A percentile compares a stretch with the other conserved stretches of the same genome.
phyloP scores from a whole-genome alignment of 2,888 invertebrate genomes.

The Merodon equestris region DNA sequence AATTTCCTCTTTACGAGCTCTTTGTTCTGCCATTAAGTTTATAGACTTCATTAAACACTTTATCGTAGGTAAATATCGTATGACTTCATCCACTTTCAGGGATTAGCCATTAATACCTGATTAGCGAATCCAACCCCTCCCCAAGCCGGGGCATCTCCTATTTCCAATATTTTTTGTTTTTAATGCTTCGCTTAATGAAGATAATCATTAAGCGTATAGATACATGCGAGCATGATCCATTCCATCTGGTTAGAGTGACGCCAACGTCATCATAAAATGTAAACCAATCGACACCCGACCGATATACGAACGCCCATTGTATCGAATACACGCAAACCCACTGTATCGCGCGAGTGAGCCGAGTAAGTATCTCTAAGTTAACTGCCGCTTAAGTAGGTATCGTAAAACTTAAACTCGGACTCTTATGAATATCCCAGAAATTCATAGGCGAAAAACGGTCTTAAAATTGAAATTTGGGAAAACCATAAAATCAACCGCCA shows the following conservation, averaged over 20 bases:
- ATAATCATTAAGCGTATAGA: constrained; percentile 30
- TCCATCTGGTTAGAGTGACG: constrained; percentile 45
- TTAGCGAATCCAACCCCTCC: constrained; percentile 18
- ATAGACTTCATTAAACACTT: constrained; percentile 12
- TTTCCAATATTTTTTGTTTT: constrained; percentile 9
- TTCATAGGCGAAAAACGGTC: constrained; percentile 28
- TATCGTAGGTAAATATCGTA: constrained; percentile 20
- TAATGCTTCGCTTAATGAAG: constrained; percentile 36
- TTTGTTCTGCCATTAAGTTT: neutral
- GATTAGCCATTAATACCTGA: constrained; percentile 38
- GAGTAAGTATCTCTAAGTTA: constrained; percentile 43
- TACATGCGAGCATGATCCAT: neutral
- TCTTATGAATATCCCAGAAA: neutral
- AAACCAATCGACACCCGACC: constrained; percentile 11
- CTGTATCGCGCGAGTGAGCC: too few species aligned
- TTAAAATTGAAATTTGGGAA: constrained; percentile 62
- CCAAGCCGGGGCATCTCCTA: neutral
- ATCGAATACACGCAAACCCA: too few species aligned
- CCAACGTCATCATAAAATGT: constrained; percentile 47
- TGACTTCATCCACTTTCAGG: neutral
- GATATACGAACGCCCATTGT: neutral
- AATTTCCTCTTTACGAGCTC: too few species aligned
- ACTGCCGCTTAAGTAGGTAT: constrained; percentile 47
- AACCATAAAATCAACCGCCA: constrained; percentile 57
- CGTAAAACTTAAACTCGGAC: constrained; percentile 45